A percentile compares a stretch with the other conserved stretches of the same genome.
Conservation (phyloP, 2,113 vertebrate genomes). For the Actenoides hombroni region DNA sequence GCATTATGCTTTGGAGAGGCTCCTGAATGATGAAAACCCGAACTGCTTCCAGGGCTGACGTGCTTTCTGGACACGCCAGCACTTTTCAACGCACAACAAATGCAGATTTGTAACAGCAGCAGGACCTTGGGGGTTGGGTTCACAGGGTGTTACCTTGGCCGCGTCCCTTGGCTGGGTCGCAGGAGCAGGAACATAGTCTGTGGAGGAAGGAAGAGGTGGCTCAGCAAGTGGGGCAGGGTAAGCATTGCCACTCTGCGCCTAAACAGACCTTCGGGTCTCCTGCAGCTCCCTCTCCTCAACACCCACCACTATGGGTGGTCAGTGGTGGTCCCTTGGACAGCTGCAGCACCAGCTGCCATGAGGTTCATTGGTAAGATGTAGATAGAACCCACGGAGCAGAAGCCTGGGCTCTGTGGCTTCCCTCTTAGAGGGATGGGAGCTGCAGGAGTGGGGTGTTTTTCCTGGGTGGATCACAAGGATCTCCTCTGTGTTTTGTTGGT, state of each 20-base stretch:
- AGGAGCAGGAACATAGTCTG: neutral
- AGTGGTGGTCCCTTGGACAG: fast-evolving
- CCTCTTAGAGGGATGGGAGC: neutral
- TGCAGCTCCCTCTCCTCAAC: neutral
- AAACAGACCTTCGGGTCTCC: neutral
- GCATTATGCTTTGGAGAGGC: neutral
- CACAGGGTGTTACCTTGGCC: slow-evolving; percentile 46
- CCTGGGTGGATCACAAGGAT: neutral
- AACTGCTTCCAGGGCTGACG: fast-evolving
- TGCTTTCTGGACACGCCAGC: neutral
- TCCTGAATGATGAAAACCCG: neutral
- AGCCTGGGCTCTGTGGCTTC: neutral
- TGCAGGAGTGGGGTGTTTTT: neutral
- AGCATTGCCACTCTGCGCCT: fast-evolving
- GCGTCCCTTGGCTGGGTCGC: neutral
- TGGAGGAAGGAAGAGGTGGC: neutral
- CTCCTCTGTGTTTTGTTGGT: neutral
- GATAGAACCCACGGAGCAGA: neutral
- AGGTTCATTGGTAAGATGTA: neutral
- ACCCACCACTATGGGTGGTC: neutral
- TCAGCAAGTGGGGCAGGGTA: neutral
- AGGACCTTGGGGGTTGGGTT: fast-evolving
- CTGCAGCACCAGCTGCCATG: neutral
- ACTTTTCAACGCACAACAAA: neutral
- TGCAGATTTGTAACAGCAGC: neutral